Evolutionary conservation across 2,797 vertebrate species (phyloP).

Genomic region (Sitta carolinensis): DNA sequence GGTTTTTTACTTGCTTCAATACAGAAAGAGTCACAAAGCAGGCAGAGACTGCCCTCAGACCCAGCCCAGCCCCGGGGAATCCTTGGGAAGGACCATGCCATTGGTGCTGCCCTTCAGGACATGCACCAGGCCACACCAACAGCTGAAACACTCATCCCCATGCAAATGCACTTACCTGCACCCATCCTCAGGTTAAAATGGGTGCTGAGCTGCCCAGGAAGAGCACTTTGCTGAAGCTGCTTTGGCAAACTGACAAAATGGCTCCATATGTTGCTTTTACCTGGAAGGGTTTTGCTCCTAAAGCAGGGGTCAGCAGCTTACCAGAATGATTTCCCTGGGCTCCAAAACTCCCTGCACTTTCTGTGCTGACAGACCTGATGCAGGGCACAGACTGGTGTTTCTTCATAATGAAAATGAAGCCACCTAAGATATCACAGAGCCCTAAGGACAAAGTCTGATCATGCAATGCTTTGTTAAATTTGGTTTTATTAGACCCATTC

Average conservation of each 20-base stretch:
- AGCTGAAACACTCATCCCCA: not conserved
- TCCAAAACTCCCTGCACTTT: not conserved
- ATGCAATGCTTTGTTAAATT: not conserved
- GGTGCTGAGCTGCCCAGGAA: not conserved
- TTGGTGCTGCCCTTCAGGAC: not conserved
- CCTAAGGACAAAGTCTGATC: not conserved
- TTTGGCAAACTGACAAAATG: not conserved
- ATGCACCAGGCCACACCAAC: not conserved
- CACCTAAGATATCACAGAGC: not conserved
- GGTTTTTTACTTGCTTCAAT: not conserved
- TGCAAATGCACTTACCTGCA: not conserved
- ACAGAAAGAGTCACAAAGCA: not conserved
- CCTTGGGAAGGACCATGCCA: not conserved
- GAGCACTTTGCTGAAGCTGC: not conserved
- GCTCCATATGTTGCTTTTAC: not conserved
- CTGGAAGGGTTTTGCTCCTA: not conserved
- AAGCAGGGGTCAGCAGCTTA: not conserved
- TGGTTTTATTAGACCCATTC: not conserved
- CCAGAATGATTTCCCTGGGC: not conserved
- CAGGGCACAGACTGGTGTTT: not conserved
- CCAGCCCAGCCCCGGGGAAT: not conserved
- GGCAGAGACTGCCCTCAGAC: not conserved
- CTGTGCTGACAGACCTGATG: not conserved
- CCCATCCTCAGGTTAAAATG: not conserved
- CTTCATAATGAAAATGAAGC: constrained; percentile 28